Base-by-base conservation (phyloP, 2,113 vertebrate species). In the Cepphus grylle region DNA sequence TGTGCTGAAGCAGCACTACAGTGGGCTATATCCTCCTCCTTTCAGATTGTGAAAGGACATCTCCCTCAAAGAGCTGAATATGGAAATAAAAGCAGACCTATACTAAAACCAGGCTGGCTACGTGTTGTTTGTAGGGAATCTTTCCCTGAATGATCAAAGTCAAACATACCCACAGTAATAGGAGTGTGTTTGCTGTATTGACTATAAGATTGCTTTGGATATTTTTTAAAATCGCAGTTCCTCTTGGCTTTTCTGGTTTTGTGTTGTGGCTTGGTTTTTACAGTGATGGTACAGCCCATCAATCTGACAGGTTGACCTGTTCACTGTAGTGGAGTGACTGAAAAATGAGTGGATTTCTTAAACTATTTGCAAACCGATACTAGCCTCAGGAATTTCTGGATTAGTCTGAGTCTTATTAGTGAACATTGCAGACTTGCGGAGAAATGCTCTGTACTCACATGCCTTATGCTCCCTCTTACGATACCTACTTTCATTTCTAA, bases 11-110 rank as follows among this genome's bases (percentile, higher is more conserved):
- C 98, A 98, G 98, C 98, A 98, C 98, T 98, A 98, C 97, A 98
- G 98, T 89, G 98, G 98, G 97, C 98, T 99, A 91, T 98, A 98
- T 98, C 98, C 99, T 99, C 99, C 98, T 98, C 98, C 98, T 95
- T 98, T 99, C 99, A 98, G 99, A 99, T 98, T 99, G 97, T 92
- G 98, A 95, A 96, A 88, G 95, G 96, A 96, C 93, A 86, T 96
- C 94, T 97, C 94, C 96, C 95, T 97, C 78, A 76, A 74, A 86
- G 90, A 96, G 97, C 96, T 97, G 97, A 97, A 97, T 81, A 45
- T 97, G 97, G 97, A 98, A 98, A 98, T 98, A 98, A 98, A 98
- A 98, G 97, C 97, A 98, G 97, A 97, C 94, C 95, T 97, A 88
- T 97, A 92, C 94, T 96, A 97, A 97, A 98, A 81, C 72, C 63